phyloP scores from a whole-genome alignment of 2,797 vertebrate genomes.

The Microctenopoma stevenorrisi region DNA sequence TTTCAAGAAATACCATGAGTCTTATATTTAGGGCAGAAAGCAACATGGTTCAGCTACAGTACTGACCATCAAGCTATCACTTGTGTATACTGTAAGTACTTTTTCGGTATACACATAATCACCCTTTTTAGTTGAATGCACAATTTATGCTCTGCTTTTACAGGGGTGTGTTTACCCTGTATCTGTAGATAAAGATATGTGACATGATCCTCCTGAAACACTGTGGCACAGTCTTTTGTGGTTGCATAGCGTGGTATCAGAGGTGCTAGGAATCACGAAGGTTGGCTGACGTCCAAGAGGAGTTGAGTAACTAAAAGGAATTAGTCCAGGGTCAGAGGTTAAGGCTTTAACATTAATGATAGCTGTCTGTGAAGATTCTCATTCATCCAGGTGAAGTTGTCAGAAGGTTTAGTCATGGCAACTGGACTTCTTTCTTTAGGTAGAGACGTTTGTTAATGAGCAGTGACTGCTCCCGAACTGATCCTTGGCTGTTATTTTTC shows the following conservation, averaged over 20 bases:
- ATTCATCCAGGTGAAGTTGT: too few relatives aligned
- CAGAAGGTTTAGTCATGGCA: too few relatives aligned
- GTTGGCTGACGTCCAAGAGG: conserved; percentile 19
- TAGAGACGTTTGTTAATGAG: background rate
- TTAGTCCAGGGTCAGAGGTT: conserved; percentile 33
- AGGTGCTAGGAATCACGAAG: conserved; percentile 15
- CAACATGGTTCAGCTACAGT: background rate
- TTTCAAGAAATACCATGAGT: background rate
- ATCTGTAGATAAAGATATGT: background rate
- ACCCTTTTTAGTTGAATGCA: background rate
- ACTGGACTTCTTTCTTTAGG: too few relatives aligned
- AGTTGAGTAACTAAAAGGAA: conserved; percentile 49
- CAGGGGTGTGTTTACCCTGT: background rate
- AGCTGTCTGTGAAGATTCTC: background rate
- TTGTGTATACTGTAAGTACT: background rate
- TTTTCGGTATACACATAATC: background rate
- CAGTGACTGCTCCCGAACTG: too few relatives aligned
- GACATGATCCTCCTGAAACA: conserved; percentile 9
- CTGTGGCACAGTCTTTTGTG: background rate
- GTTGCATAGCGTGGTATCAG: conserved; percentile 2
- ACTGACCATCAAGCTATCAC: background rate
- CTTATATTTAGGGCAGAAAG: background rate
- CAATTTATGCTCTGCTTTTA: background rate
- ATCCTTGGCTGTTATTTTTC: background rate
- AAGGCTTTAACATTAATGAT: conserved; percentile 24